Conservation (phyloP, 2,888 invertebrate species). For the Dolichopus griseipennis region DNA sequence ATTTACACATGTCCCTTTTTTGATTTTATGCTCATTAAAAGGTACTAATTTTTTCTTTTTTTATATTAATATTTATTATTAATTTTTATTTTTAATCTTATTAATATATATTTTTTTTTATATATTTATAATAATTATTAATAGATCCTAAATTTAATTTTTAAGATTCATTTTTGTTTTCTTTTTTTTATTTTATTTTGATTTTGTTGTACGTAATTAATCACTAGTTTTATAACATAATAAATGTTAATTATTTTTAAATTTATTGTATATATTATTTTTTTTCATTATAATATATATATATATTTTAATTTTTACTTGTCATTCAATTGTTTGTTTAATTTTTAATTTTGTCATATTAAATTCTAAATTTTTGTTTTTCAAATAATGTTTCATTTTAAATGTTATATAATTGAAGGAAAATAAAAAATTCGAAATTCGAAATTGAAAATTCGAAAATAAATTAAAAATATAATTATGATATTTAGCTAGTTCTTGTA, state of each 20-base stretch:
- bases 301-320: background rate
- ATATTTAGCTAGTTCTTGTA: too few relatives aligned
- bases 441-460: too few relatives aligned
- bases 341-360: background rate
- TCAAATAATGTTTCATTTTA: background rate
- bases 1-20: constrained; percentile 11
- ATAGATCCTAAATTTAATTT: background rate
- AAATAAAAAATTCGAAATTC: too few relatives aligned
- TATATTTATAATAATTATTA: background rate
- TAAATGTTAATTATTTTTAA: background rate
- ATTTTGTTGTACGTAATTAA: background rate
- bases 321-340: background rate
- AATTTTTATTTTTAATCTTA: background rate
- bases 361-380: background rate
- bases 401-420: background rate
- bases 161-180: background rate
- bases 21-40: constrained; percentile 11
- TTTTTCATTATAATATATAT: too few relatives aligned
- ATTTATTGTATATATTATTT: background rate
- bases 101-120: background rate
- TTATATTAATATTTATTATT: background rate
- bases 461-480: too few relatives aligned
- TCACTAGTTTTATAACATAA: background rate
- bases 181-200: constrained; percentile 5
- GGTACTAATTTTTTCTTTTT: background rate